Conservation (phyloP, 2,888 invertebrate genomes). For the Mongoloraphidia duomilia region DNA sequence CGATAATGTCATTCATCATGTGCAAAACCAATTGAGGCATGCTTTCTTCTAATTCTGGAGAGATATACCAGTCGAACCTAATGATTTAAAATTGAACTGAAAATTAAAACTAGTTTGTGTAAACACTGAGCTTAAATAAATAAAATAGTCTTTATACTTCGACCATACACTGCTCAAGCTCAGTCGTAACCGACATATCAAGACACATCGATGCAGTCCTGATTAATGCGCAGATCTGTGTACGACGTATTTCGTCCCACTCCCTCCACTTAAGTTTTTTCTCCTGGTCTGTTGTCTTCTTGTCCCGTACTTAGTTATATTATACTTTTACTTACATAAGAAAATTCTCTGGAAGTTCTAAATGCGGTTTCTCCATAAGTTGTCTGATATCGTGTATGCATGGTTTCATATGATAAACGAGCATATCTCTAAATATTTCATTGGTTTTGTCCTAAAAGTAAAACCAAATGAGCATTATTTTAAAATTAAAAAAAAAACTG, state of each 20-base stretch:
- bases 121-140: too few species aligned
- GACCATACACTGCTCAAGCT: too few species aligned
- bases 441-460: constrained; percentile 26
- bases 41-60: constrained; percentile 32
- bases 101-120: too few species aligned
- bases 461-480: too few species aligned
- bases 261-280: too few species aligned
- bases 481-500: too few species aligned
- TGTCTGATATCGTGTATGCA: constrained; percentile 36
- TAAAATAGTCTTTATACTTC: too few species aligned
- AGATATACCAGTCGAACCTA: constrained; percentile 42
- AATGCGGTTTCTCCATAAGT: constrained; percentile 29
- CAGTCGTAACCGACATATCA: too few species aligned
- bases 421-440: constrained; percentile 29
- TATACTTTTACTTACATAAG: constrained; percentile 26
- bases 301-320: neutral
- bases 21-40: constrained; percentile 37
- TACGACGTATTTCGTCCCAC: too few species aligned
- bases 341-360: constrained; percentile 33
- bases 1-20: constrained; percentile 37
- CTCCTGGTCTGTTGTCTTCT: too few species aligned
- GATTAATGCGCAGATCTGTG: too few species aligned
- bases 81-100: neutral
- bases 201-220: too few species aligned
- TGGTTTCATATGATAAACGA: constrained; percentile 35